Evolutionary conservation across 64 coral and sea anemone genomes (phyloP).

Genomic region (Exaiptasia diaphana): DNA sequence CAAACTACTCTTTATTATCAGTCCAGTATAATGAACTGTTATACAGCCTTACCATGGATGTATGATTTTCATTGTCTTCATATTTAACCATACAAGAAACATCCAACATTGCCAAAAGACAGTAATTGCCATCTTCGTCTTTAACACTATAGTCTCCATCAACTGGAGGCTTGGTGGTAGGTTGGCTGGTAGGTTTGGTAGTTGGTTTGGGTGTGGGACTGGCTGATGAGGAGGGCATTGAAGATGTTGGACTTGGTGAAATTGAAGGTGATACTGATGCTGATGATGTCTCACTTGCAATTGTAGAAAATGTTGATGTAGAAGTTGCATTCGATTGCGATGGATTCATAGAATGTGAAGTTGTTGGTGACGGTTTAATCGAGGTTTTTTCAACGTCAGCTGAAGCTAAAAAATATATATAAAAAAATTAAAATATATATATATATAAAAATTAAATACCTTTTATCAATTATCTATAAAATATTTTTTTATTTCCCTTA

Average conservation of each 20-base stretch:
- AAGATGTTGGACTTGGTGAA: neutral
- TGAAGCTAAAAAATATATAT: too few species aligned
- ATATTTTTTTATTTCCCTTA: too few species aligned
- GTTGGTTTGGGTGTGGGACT: neutral
- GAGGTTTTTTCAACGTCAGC: neutral
- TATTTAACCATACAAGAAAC: too few species aligned
- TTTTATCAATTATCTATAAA: too few species aligned
- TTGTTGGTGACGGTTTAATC: neutral
- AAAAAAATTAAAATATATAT: too few species aligned
- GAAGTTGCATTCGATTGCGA: neutral
- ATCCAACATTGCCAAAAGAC: conserved; percentile 21
- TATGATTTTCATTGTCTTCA: too few species aligned
- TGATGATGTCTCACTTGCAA: neutral
- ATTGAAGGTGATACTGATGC: neutral
- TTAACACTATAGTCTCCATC: conserved; percentile 6
- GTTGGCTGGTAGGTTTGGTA: neutral
- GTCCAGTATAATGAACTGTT: too few species aligned
- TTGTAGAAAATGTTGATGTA: neutral
- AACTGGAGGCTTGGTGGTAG: neutral
- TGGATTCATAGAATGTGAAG: neutral
- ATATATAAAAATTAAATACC: too few species aligned
- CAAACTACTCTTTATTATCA: too few species aligned
- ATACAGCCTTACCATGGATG: too few species aligned
- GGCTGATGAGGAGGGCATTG: neutral
- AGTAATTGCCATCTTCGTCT: neutral